These are phyloP conservation scores for Camponotus floridanus DNA, from an alignment of 1,140 invertebrate species.

Conservation along the genomic window DNA sequence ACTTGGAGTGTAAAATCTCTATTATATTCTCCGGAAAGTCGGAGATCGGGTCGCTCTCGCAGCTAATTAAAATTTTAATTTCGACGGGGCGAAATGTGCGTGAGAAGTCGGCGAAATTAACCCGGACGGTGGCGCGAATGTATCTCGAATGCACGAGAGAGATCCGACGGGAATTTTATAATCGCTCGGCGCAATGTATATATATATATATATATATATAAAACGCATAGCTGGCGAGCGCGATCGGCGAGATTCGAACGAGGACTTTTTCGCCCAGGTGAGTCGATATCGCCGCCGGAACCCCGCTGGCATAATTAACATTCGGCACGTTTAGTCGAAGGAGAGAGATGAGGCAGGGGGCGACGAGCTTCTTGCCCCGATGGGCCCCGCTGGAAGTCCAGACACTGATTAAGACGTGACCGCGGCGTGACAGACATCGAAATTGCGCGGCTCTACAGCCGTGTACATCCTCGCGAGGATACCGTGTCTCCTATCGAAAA, in stretches of 20 bases:
- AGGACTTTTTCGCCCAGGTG: constrained; percentile 75
- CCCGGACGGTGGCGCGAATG: neutral
- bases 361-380: constrained; percentile 72
- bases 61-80: constrained; percentile 40
- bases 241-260: constrained; percentile 69
- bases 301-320: constrained; percentile 82
- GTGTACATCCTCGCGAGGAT: constrained; percentile 26
- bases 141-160: neutral
- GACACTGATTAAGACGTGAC: constrained; percentile 82
- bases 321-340: constrained; percentile 81
- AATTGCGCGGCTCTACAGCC: constrained; percentile 35
- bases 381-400: constrained; percentile 43
- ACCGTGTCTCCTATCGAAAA: neutral
- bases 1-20: constrained; percentile 57
- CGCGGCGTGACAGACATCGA: constrained; percentile 73
- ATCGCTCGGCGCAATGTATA: constrained; percentile 1
- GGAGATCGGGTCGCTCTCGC: neutral
- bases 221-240: constrained; percentile 12
- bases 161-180: constrained; percentile 1
- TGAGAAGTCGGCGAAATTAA: constrained; percentile 38
- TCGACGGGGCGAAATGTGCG: no score
- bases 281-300: constrained; percentile 58
- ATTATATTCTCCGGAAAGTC: constrained; percentile 24
- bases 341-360: neutral
- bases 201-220: neutral